These are phyloP conservation scores for Danaus plexippus DNA, from an alignment of 1,140 invertebrate genomes.

Conservation along the genomic window DNA sequence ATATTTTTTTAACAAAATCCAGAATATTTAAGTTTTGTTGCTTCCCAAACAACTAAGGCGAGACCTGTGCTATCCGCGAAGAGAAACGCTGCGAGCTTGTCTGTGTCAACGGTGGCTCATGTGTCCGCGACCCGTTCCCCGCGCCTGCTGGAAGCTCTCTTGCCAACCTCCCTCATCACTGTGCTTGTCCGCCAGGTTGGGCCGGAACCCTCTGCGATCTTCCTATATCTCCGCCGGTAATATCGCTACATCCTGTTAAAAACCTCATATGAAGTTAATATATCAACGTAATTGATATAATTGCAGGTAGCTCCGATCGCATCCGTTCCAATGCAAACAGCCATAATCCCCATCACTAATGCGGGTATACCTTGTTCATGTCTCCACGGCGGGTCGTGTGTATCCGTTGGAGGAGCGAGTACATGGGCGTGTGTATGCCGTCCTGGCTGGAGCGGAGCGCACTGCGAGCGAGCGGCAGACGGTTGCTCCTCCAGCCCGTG, in stretches of 20 bases:
- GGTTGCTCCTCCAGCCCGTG: constrained; percentile 70
- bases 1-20: too few species aligned
- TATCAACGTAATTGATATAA: too few species aligned
- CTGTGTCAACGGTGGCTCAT: constrained; percentile 92
- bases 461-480: constrained; percentile 37
- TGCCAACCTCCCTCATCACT: constrained; percentile 73
- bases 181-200: constrained; percentile 62
- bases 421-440: constrained; percentile 40
- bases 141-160: background rate
- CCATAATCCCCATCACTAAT: constrained; percentile 6
- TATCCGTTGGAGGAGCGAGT: constrained; percentile 25
- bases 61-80: constrained; percentile 35
- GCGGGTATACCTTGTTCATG: constrained; percentile 56
- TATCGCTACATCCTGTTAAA: background rate
- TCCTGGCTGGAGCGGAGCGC: constrained; percentile 35
- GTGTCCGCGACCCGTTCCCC: constrained; percentile 67
- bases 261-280: too few species aligned
- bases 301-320: constrained; percentile 6
- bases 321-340: constrained; percentile 4
- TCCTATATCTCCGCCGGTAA: constrained; percentile 33
- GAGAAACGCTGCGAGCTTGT: constrained; percentile 83
- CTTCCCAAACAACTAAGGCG: constrained; percentile 24
- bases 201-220: constrained; percentile 71
- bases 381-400: constrained; percentile 30
- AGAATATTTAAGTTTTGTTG: too few species aligned